A percentile compares a stretch with the other conserved stretches of the same genome.
phyloP scores from a whole-genome alignment of 2,888 invertebrate species.

The Dryococelus australis region DNA sequence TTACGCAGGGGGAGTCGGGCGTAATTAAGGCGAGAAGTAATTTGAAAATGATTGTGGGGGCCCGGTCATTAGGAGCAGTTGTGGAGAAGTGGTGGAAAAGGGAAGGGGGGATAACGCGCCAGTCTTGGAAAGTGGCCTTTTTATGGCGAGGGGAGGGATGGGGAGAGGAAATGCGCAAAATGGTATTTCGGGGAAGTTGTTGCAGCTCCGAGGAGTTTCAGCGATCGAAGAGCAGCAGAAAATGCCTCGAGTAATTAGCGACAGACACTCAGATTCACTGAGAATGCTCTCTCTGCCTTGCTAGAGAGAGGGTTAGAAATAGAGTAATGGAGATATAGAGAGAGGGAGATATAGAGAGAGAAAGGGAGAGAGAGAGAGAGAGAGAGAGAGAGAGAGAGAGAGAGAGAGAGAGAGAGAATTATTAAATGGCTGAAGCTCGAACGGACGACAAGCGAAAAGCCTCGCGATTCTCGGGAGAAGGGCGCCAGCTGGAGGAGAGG shows the following conservation, averaged over 20 bases:
- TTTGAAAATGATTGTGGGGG: neutral
- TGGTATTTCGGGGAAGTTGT: neutral
- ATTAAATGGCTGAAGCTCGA: neutral
- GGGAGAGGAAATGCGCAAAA: neutral
- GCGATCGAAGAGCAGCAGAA: neutral
- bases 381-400: too few species aligned
- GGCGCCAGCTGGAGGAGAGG: neutral
- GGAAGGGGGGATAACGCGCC: neutral
- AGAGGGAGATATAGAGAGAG: neutral
- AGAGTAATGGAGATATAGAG: too few species aligned
- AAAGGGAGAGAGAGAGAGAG: neutral
- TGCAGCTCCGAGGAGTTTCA: neutral
- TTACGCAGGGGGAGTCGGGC: neutral
- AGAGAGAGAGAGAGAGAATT: neutral
- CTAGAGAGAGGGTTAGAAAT: too few species aligned
- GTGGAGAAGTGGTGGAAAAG: neutral
- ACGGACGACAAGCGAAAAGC: neutral
- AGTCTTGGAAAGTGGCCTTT: neutral
- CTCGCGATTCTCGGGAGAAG: too few species aligned
- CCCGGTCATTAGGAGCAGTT: neutral
- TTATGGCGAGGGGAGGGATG: too few species aligned
- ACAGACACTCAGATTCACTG: neutral
- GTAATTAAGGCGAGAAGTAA: slow-evolving; percentile 16
- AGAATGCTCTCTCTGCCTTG: neutral
- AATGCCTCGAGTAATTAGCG: neutral